Conservation (phyloP, 35 echinoderm and acorn worm genomes). For the Heliocidaris tuberculata region DNA sequence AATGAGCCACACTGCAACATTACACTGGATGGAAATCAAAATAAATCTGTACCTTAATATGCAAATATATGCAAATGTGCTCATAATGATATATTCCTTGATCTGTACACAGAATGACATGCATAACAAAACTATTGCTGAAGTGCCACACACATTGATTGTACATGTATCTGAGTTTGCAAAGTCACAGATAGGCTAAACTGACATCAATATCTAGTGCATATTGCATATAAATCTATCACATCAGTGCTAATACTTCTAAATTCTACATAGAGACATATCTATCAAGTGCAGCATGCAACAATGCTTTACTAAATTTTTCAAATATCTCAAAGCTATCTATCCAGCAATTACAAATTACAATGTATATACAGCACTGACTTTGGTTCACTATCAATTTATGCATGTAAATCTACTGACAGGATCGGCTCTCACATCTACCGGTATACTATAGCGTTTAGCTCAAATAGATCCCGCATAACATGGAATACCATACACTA, state of each 20-base stretch:
- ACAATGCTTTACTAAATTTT: no score
- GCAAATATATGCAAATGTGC: not conserved
- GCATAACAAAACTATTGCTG: not conserved
- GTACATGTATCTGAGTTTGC: not conserved
- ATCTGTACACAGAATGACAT: not conserved
- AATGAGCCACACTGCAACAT: not conserved
- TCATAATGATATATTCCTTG: not conserved
- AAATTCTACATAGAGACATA: no score
- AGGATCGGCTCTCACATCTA: not conserved
- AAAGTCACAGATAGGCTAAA: not conserved
- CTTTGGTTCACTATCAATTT: no score
- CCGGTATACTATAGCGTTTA: not conserved
- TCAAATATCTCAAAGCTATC: no score
- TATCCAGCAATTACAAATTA: no score
- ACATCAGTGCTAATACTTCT: no score
- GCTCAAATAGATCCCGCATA: not conserved
- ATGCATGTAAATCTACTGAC: not conserved
- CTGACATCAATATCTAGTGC: not conserved
- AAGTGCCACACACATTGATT: not conserved
- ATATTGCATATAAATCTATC: not conserved
- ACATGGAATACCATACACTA: not conserved
- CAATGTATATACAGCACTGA: no score
- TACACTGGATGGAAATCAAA: not conserved
- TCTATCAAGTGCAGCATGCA: no score
- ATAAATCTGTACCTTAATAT: not conserved